Base-by-base conservation (phyloP, 2,888 invertebrate species). In the Agrochola lychnidis region DNA sequence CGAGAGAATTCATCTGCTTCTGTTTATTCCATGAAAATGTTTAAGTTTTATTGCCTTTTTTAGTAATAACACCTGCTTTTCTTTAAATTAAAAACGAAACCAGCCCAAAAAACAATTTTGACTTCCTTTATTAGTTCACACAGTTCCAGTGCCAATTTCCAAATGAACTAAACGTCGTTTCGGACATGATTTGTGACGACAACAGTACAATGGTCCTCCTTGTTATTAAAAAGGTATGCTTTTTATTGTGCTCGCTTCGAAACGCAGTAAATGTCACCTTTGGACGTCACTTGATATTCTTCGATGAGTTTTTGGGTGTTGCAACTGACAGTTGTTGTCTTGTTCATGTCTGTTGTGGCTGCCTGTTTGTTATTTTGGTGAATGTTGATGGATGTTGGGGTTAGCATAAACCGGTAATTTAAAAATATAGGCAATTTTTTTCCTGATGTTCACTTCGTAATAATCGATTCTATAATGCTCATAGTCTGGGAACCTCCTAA, bases 131-230 rank as follows among this genome's bases (percentile, higher is more conserved):
- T 82, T 73, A 81, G 80, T 84, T 82, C 78, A 75, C 87, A 81
- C 73, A 70, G 66, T 67, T 70, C 67, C 30, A n/a, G 70, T 78
- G 80, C 76, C 79, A 84, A 84, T 82, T 83, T 61, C 61, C 75
- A 84, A 82, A 88, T 82, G 75, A 79, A 68, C 73, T 77, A 70
- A 67, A 78, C 81, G 83, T 77, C 84, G 72, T 85, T 80, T 80
- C n/a, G 67, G 73, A 42, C 75, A 88, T 89, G 89, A 89, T 89
- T 89, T 89, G 87, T 87, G 83, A 53, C 79, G 81, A 82, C 83
- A 71, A 51, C 62, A 42, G 78, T 75, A 86, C 87, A 89, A 89
- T 87, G 88, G 83, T 61, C 70, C 56, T 69, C 70, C 75, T 85
- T 82, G 83, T 89, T 85, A 85, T 89, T 87, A 84, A 82, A 82